Evolutionary conservation across 2,113 vertebrate genomes (phyloP).

Genomic region (Ia io): DNA sequence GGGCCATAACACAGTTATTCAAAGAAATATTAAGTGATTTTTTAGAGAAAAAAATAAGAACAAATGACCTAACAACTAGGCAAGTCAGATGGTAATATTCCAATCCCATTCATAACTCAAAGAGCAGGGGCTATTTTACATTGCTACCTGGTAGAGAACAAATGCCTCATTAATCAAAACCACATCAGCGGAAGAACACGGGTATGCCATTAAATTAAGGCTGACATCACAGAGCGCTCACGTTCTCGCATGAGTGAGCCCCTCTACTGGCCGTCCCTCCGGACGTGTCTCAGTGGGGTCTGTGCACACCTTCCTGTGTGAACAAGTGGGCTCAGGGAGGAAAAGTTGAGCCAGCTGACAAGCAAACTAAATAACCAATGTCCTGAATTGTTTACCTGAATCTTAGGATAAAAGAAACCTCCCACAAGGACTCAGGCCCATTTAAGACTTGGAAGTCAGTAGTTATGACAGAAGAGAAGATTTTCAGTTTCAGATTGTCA

Average conservation of each 20-base stretch:
- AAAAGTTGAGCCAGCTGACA: background rate
- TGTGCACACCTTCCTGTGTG: accelerated
- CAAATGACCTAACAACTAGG: conserved; percentile 65
- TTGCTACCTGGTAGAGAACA: conserved; percentile 76
- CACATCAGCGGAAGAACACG: conserved; percentile 57
- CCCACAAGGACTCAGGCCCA: background rate
- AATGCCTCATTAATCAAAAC: conserved; percentile 78
- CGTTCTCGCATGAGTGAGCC: background rate
- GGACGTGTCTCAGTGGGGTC: background rate
- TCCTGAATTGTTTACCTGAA: background rate
- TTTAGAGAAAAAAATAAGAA: conserved; percentile 49
- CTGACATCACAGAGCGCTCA: conserved; percentile 12
- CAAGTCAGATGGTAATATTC: conserved; percentile 70
- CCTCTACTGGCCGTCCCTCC: accelerated
- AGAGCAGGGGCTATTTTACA: conserved; percentile 67
- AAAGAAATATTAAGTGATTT: conserved; percentile 32
- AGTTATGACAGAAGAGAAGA: background rate
- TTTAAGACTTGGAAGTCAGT: background rate
- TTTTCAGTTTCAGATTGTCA: accelerated
- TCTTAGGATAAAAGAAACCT: background rate
- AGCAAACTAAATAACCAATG: background rate
- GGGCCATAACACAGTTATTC: background rate
- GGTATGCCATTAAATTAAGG: conserved; percentile 63
- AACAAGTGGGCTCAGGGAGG: accelerated
- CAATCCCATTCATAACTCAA: conserved; percentile 70